These are phyloP conservation scores for Capricornis sumatraensis DNA, from an alignment of 2,113 vertebrate species.

Conservation along the genomic window DNA sequence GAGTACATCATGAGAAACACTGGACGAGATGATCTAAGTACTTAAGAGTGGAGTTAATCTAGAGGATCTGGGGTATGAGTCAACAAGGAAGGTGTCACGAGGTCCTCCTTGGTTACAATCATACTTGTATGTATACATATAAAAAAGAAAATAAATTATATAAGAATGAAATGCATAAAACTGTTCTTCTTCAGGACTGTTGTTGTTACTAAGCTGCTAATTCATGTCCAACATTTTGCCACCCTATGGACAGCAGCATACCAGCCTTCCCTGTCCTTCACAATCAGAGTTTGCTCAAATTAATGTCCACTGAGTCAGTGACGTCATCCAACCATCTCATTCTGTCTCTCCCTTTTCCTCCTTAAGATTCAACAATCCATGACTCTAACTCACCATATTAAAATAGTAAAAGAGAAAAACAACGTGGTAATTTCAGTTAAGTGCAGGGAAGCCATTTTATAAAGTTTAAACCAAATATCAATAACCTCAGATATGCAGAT, in stretches of 20 bases:
- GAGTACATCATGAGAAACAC: not conserved
- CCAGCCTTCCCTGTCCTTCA: not conserved
- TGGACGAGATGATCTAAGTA: not conserved
- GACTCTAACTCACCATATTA: not conserved
- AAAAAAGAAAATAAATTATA: not conserved
- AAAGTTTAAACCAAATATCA: not conserved
- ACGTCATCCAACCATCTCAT: not conserved
- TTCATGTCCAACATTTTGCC: not conserved
- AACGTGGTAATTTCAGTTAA: not conserved
- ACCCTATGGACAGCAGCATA: not conserved
- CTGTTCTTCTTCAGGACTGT: not conserved
- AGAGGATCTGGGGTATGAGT: not conserved
- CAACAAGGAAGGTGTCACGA: not conserved
- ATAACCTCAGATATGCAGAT: too few relatives aligned
- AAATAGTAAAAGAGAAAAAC: not conserved
- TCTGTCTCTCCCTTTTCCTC: not conserved
- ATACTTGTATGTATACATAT: not conserved
- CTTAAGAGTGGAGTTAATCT: not conserved
- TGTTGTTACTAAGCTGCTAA: not conserved
- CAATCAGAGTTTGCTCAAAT: not conserved
- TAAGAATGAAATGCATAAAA: not conserved
- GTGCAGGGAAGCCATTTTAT: not conserved
- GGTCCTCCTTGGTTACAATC: not conserved
- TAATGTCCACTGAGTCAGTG: not conserved
- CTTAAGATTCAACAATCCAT: not conserved